phyloP scores from a whole-genome alignment of 2,113 vertebrate species.

The Pygoscelis antarcticus region DNA sequence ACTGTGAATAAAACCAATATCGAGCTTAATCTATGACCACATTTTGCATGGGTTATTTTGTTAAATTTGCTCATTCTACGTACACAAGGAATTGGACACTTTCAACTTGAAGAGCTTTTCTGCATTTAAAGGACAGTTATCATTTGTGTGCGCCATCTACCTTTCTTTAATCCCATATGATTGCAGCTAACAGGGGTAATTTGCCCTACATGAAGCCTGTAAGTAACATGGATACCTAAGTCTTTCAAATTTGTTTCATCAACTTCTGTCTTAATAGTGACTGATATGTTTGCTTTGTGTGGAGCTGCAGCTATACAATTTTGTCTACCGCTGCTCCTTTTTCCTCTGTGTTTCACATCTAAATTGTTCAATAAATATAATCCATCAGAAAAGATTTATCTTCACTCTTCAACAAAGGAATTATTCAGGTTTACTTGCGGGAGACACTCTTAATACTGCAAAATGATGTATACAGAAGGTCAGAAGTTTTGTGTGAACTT shows the following conservation, averaged over 20 bases:
- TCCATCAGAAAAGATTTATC: neutral
- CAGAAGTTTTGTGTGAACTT: neutral
- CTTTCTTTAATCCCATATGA: neutral
- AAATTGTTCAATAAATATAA: constrained; percentile 26
- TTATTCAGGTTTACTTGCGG: neutral
- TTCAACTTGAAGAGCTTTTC: neutral
- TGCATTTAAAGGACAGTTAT: neutral
- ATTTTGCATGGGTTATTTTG: neutral
- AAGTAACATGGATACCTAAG: constrained; percentile 5
- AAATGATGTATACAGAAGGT: neutral
- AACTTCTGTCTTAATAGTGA: constrained; percentile 35
- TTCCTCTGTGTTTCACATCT: constrained; percentile 13
- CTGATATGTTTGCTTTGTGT: constrained; percentile 10
- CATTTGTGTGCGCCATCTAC: neutral
- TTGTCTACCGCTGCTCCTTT: neutral
- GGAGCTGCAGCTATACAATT: neutral
- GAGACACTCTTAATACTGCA: neutral
- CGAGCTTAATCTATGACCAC: neutral
- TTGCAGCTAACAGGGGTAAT: neutral
- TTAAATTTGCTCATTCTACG: neutral
- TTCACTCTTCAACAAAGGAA: neutral
- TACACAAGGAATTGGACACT: neutral
- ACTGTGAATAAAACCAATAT: neutral
- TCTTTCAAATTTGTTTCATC: constrained; percentile 27
- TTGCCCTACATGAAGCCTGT: neutral